Evolutionary conservation across 2,888 invertebrate species (phyloP).

Genomic region (Seira musarum): DNA sequence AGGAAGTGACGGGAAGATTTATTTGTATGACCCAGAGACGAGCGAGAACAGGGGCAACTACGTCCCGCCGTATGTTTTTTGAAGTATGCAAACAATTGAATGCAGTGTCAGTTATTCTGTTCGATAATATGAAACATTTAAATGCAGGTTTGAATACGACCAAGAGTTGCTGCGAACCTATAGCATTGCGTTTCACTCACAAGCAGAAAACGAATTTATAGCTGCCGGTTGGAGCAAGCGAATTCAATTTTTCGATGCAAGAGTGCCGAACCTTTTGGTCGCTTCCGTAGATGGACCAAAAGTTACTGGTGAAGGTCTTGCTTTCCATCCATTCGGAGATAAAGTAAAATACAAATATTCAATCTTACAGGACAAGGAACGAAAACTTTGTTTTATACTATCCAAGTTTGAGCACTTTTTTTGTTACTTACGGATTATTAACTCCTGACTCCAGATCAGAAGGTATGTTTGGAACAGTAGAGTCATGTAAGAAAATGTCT

Average conservation of each 20-base stretch:
- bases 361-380: background rate
- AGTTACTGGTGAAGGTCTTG: slow-evolving; percentile 80
- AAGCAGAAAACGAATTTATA: slow-evolving; percentile 76
- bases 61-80: slow-evolving; percentile 53
- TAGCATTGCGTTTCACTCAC: slow-evolving; percentile 79
- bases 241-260: slow-evolving; percentile 80
- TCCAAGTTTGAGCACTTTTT: background rate
- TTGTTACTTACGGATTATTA: background rate
- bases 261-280: slow-evolving; percentile 77
- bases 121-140: no score
- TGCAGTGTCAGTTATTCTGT: background rate
- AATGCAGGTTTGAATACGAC: slow-evolving; percentile 60
- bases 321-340: slow-evolving; percentile 78
- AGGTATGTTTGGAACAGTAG: background rate
- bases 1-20: slow-evolving; percentile 79
- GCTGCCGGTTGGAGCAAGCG: slow-evolving; percentile 81
- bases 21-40: slow-evolving; percentile 81
- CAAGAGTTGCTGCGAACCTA: slow-evolving; percentile 74
- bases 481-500: background rate
- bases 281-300: slow-evolving; percentile 77
- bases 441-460: background rate
- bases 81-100: background rate
- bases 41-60: slow-evolving; percentile 45
- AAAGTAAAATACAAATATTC: slow-evolving; percentile 73
- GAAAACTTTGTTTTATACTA: background rate